phyloP scores from a whole-genome alignment of 2,797 vertebrate genomes.

The Rhabdophis nuchalis region DNA sequence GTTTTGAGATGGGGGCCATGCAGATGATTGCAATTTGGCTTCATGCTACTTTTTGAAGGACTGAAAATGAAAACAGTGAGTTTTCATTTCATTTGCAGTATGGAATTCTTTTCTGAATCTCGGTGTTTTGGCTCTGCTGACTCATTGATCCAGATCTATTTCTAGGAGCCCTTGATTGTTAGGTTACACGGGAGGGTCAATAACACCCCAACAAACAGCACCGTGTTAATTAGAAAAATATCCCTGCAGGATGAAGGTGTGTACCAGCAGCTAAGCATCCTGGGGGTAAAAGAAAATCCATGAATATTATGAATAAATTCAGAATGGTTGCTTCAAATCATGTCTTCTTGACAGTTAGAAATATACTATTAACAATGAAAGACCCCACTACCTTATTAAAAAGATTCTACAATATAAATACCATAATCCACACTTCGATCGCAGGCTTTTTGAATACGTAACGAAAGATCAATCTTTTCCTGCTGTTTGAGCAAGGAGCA shows the following conservation, averaged over 20 bases:
- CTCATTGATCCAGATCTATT: not conserved
- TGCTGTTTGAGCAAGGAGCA: constrained; percentile 52
- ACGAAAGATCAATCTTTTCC: fast-evolving
- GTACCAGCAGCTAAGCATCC: not conserved
- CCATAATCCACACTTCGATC: constrained; percentile 59
- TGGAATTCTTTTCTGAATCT: not conserved
- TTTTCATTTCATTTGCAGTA: not conserved
- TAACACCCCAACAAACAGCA: not conserved
- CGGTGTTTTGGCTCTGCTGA: not conserved
- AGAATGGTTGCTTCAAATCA: not conserved
- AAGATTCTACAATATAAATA: constrained; percentile 12
- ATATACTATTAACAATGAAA: not conserved
- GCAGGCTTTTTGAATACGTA: constrained; percentile 46
- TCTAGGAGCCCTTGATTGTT: not conserved
- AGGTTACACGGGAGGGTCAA: not conserved
- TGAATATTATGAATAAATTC: too few species aligned
- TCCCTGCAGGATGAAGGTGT: not conserved
- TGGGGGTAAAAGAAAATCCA: not conserved
- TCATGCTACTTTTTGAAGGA: not conserved
- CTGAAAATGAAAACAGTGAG: not conserved
- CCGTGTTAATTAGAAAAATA: not conserved
- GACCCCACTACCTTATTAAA: not conserved
- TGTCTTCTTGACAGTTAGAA: not conserved
- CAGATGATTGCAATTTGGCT: not conserved
- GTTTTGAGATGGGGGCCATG: not conserved